These are phyloP conservation scores for Drosophila gunungcola DNA, from an alignment of 1,140 invertebrate species.

Conservation along the genomic window DNA sequence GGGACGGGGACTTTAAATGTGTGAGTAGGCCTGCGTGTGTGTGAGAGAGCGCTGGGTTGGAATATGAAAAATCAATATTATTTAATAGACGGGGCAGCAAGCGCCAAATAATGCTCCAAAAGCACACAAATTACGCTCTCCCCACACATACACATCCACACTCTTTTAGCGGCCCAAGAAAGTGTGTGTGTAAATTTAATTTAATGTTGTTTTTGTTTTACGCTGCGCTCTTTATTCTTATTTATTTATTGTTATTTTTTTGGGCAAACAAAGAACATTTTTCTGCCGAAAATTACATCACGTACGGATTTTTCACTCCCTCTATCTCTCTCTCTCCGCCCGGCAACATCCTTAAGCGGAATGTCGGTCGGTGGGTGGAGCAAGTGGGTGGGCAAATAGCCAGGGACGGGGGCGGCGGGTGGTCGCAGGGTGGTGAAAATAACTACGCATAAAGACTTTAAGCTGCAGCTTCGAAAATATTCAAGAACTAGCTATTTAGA, in stretches of 20 bases:
- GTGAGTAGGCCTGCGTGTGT: conserved; percentile 42
- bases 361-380: conserved; percentile 54
- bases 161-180: neutral
- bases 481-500: neutral
- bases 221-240: conserved; percentile 70
- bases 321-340: conserved; percentile 16
- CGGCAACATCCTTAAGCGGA: conserved; percentile 52
- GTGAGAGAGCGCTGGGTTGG: conserved; percentile 58
- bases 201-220: conserved; percentile 72
- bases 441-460: conserved; percentile 50
- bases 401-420: neutral
- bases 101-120: conserved; percentile 65
- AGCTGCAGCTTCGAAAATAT: conserved; percentile 6
- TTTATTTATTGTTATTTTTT: conserved; percentile 67
- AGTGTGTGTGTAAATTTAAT: conserved; percentile 59
- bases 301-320: conserved; percentile 22
- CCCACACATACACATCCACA: conserved; percentile 17
- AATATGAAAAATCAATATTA: conserved; percentile 83
- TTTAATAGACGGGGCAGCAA: conserved; percentile 69
- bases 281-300: conserved; percentile 69
- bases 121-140: conserved; percentile 41
- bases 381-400: conserved; percentile 11
- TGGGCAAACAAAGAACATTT: conserved; percentile 75
- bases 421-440: conserved; percentile 30
- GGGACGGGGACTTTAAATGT: conserved; percentile 22